Conservation (phyloP, 2,113 vertebrate genomes). For the Pheucticus melanocephalus region DNA sequence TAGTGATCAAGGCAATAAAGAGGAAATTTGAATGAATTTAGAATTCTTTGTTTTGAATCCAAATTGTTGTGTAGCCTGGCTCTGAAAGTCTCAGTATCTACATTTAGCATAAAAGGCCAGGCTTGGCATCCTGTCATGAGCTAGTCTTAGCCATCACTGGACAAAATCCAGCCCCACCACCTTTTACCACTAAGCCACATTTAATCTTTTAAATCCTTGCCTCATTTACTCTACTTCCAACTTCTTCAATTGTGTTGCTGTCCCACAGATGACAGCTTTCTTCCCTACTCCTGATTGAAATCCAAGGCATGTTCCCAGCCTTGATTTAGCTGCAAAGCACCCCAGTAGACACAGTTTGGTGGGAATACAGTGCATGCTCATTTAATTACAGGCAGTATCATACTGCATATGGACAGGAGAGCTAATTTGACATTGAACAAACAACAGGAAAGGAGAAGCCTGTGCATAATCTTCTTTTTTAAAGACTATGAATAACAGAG, state of each 20-base stretch:
- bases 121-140: not conserved
- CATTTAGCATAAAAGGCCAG: not conserved
- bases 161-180: not conserved
- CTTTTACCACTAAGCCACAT: not conserved
- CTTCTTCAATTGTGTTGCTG: not conserved
- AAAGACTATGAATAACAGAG: not conserved
- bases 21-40: not conserved
- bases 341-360: not conserved
- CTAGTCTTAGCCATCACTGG: not conserved
- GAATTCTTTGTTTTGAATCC: not conserved
- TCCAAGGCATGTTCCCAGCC: not conserved
- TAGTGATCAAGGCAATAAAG: not conserved
- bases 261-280: not conserved
- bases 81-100: not conserved
- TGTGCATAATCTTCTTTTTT: not conserved
- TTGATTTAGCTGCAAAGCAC: not conserved
- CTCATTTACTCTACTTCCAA: not conserved
- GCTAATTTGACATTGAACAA: constrained; percentile 1
- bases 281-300: not conserved
- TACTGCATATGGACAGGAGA: not conserved
- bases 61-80: not conserved
- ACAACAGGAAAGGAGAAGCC: constrained; percentile 5
- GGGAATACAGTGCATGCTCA: not conserved
- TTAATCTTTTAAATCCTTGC: not conserved
- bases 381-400: constrained; percentile 7